phyloP scores from a whole-genome alignment of 2,888 invertebrate genomes.

The Leptinotarsa haldemani region DNA sequence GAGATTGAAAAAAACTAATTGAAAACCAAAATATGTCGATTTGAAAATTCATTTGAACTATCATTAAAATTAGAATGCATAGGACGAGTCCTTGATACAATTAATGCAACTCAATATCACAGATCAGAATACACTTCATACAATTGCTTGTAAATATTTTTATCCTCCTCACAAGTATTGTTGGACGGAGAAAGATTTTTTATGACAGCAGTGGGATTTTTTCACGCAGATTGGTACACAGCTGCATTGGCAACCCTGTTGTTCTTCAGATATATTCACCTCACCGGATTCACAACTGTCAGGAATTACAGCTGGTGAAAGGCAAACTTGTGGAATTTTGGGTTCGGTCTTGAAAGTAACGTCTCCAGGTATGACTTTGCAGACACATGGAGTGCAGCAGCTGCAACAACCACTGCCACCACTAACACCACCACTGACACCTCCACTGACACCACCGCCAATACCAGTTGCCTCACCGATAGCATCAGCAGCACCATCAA shows the following conservation, averaged over 20 bases:
- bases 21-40: too few species aligned
- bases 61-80: too few species aligned
- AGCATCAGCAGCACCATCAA: slow-evolving; percentile 1
- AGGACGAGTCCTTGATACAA: too few species aligned
- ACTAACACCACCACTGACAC: slow-evolving; percentile 14
- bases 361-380: slow-evolving; percentile 52
- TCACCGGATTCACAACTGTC: slow-evolving; percentile 44
- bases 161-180: slow-evolving; percentile 11
- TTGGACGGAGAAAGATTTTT: slow-evolving; percentile 31
- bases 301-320: slow-evolving; percentile 30
- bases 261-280: slow-evolving; percentile 28
- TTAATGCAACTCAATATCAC: slow-evolving; percentile 6
- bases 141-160: slow-evolving; percentile 33
- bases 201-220: slow-evolving; percentile 27
- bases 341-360: slow-evolving; percentile 53
- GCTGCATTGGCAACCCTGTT: slow-evolving; percentile 17
- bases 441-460: neutral
- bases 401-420: slow-evolving; percentile 19
- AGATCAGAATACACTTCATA: slow-evolving; percentile 16
- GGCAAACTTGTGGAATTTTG: slow-evolving; percentile 39
- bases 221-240: slow-evolving; percentile 35
- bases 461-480: neutral
- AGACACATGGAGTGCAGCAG: slow-evolving; percentile 24
- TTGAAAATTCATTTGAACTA: too few species aligned
- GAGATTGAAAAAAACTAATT: neutral